These are phyloP conservation scores for Leucophora obtusa DNA, from an alignment of 2,888 invertebrate species.

Conservation along the genomic window DNA sequence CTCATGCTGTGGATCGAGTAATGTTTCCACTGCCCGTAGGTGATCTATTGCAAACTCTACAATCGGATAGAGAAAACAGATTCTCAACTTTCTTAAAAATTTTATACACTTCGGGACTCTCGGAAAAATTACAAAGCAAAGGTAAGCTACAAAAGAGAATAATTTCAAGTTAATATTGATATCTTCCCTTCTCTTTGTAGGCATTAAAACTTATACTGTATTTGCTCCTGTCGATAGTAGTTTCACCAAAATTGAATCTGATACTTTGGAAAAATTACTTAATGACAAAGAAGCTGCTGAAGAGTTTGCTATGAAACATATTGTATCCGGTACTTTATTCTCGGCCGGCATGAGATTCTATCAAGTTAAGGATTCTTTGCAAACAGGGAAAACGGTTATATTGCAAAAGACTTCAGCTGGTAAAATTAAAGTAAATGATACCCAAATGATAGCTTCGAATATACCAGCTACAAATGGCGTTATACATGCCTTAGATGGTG, in stretches of 20 bases:
- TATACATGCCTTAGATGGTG: slow-evolving; percentile 88
- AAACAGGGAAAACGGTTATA: slow-evolving; percentile 86
- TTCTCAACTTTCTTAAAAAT: slow-evolving; percentile 89
- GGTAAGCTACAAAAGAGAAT: slow-evolving; percentile 67
- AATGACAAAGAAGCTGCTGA: slow-evolving; percentile 84
- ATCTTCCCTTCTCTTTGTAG: slow-evolving; percentile 75
- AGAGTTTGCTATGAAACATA: slow-evolving; percentile 87
- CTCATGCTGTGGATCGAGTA: slow-evolving; percentile 90
- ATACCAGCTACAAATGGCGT: slow-evolving; percentile 93
- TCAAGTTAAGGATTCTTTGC: slow-evolving; percentile 89
- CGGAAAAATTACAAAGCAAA: slow-evolving; percentile 81
- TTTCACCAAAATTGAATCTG: slow-evolving; percentile 83
- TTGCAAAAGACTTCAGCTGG: slow-evolving; percentile 87
- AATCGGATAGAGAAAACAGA: slow-evolving; percentile 89
- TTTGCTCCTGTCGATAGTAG: slow-evolving; percentile 92
- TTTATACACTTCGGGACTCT: slow-evolving; percentile 87
- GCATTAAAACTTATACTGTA: slow-evolving; percentile 89
- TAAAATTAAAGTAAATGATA: slow-evolving; percentile 90
- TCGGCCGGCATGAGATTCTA: slow-evolving; percentile 93
- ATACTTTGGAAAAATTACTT: slow-evolving; percentile 82
- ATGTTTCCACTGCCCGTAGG: slow-evolving; percentile 95
- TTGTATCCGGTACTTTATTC: slow-evolving; percentile 88
- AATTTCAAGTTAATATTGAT: not conserved
- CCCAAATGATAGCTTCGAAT: slow-evolving; percentile 89
- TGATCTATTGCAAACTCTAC: slow-evolving; percentile 89